A percentile compares a stretch with the other conserved stretches of the same genome.
These are phyloP conservation scores for Magallana ariakensis DNA, from an alignment of 1,140 invertebrate species.

Conservation along the genomic window DNA sequence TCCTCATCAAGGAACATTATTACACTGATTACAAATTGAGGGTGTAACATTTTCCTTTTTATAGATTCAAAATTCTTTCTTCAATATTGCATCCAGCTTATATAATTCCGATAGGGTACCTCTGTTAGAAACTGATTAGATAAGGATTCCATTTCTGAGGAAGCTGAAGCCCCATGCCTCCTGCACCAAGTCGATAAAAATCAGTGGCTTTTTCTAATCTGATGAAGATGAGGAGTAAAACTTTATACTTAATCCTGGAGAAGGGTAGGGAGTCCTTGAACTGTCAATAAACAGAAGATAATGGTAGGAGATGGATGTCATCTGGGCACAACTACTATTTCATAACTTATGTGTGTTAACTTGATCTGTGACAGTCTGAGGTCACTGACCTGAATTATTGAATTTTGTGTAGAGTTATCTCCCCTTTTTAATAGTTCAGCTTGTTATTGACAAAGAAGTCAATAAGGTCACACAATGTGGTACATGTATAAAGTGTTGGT, in stretches of 20 bases:
- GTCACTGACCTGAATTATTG: neutral
- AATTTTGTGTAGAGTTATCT: neutral
- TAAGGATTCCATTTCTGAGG: constrained; percentile 10
- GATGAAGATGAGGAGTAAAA: constrained; percentile 16
- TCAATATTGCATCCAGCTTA: constrained; percentile 9
- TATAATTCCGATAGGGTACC: constrained; percentile 20
- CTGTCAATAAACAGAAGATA: neutral
- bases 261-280: neutral
- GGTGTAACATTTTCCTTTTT: constrained; percentile 18
- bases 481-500: neutral
- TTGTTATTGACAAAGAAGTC: neutral
- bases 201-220: neutral
- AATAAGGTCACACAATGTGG: neutral
- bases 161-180: neutral
- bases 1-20: neutral
- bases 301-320: constrained; percentile 11
- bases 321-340: neutral
- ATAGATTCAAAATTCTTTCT: neutral
- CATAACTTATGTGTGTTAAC: neutral
- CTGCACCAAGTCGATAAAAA: neutral
- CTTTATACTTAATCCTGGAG: neutral
- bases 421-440: neutral
- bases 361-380: neutral
- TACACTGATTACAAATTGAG: constrained; percentile 5
- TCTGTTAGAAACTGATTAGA: constrained; percentile 21